phyloP scores from a whole-genome alignment of 2,113 vertebrate genomes.

The Regulus satrapa region DNA sequence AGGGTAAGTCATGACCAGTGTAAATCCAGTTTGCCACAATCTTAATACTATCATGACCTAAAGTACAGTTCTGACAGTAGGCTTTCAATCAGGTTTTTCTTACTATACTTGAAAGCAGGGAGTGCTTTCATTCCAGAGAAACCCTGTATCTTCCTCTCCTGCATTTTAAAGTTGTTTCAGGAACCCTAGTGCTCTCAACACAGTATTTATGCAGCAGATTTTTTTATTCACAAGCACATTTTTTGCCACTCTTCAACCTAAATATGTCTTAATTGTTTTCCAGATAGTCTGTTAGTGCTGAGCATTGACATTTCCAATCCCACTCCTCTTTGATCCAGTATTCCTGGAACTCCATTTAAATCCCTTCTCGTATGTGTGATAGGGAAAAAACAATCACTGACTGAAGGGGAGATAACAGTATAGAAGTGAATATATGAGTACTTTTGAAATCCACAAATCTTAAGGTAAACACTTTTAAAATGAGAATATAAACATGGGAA shows the following conservation, averaged over 20 bases:
- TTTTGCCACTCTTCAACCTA: not conserved
- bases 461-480: not conserved
- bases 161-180: not conserved
- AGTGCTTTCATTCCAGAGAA: not conserved
- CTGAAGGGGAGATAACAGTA: not conserved
- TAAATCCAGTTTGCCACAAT: not conserved
- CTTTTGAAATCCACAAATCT: not conserved
- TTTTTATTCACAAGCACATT: not conserved
- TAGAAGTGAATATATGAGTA: not conserved
- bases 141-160: not conserved
- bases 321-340: not conserved
- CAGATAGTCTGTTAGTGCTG: not conserved
- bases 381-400: not conserved
- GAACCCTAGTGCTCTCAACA: not conserved
- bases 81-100: not conserved
- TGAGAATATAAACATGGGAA: not conserved
- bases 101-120: not conserved
- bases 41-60: not conserved
- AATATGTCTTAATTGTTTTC: not conserved
- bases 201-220: not conserved
- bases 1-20: fast-evolving
- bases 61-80: not conserved
- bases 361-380: not conserved
- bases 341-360: not conserved
- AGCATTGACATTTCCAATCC: not conserved